phyloP scores from a whole-genome alignment of 2,797 vertebrate species.

The Acipenser transmontanus region DNA sequence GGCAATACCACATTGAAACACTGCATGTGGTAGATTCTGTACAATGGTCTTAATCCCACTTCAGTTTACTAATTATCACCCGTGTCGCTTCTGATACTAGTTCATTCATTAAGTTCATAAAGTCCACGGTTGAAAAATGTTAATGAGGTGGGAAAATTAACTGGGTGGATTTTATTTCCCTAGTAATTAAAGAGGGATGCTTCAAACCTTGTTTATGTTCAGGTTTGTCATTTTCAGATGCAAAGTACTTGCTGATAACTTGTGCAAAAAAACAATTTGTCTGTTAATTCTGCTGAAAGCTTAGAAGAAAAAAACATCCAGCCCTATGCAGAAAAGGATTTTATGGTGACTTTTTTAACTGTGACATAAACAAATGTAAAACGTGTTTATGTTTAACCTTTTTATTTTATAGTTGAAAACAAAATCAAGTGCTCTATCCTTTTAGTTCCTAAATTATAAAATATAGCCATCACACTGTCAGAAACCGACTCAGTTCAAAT shows the following conservation, averaged over 20 bases:
- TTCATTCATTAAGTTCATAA: constrained; percentile 46
- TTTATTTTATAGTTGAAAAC: too few relatives aligned
- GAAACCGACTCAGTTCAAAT: too few relatives aligned
- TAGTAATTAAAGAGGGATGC: constrained; percentile 10
- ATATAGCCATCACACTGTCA: too few relatives aligned
- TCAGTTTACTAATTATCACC: constrained; percentile 1
- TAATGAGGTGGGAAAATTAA: constrained; percentile 49
- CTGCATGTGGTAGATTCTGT: background rate
- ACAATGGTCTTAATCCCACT: background rate
- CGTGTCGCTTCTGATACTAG: constrained; percentile 18
- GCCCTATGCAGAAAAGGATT: background rate
- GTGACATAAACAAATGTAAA: background rate
- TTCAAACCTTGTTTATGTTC: background rate
- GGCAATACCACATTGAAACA: background rate
- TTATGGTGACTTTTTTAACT: background rate
- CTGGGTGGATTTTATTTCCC: constrained; percentile 54
- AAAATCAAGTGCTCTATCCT: too few relatives aligned
- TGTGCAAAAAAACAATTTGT: background rate
- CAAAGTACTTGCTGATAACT: background rate
- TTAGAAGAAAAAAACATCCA: too few relatives aligned
- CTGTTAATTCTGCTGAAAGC: background rate
- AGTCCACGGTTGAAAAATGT: constrained; percentile 45
- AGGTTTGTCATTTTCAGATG: background rate
- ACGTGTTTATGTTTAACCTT: too few relatives aligned
- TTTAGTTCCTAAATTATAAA: too few relatives aligned